A percentile compares a stretch with the other conserved stretches of the same genome.
phyloP scores from a whole-genome alignment of 1,140 invertebrate species.

The Copidosoma floridanum region DNA sequence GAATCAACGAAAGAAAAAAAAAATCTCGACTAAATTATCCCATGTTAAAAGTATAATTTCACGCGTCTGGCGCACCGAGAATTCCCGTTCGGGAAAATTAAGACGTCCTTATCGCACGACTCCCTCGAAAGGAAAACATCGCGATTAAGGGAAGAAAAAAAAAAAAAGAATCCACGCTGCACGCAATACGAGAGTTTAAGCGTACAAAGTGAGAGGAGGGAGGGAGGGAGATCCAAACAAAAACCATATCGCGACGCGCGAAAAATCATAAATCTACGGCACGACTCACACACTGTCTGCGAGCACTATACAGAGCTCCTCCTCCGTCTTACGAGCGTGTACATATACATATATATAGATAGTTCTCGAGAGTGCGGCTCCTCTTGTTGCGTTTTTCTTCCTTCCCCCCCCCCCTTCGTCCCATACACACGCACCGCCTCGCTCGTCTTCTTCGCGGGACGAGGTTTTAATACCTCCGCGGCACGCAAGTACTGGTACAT shows the following conservation, averaged over 20 bases:
- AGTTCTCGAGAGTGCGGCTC: no score
- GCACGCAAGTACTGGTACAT: constrained; percentile 43
- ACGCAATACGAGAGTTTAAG: no score
- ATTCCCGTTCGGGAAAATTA: constrained; percentile 10
- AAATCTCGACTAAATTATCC: constrained; percentile 11
- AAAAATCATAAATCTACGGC: no score
- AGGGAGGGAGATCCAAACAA: no score
- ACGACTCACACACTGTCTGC: no score
- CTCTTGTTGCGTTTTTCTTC: not conserved
- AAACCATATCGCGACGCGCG: no score
- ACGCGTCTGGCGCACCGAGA: constrained; percentile 9
- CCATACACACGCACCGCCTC: not conserved
- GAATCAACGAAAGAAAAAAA: not conserved
- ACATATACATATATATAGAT: no score
- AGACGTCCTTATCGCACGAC: not conserved
- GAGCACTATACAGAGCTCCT: constrained; percentile 13
- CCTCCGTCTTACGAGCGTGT: not conserved
- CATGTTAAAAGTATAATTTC: constrained; percentile 15
- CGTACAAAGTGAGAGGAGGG: no score
- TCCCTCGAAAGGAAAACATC: no score
- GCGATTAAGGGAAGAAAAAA: no score
- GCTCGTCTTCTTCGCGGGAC: no score
- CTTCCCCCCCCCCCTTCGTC: not conserved
- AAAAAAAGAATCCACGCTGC: not conserved
- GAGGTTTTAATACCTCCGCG: constrained; percentile 31